Base-by-base conservation (phyloP, 2,888 invertebrate species). In the Nymphalis polychloros region DNA sequence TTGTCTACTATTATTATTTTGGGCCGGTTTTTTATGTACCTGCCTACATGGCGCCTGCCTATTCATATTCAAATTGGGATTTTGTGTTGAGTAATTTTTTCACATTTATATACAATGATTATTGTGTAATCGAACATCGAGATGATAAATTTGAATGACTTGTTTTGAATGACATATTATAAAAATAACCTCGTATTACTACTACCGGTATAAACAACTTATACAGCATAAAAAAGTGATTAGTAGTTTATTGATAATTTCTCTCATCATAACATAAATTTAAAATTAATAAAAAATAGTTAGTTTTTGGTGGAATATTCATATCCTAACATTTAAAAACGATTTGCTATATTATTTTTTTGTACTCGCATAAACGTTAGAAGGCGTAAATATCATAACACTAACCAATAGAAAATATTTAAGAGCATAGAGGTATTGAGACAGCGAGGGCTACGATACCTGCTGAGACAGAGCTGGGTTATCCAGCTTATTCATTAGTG, bases 61-160 rank as follows among this genome's bases (percentile, higher is more conserved):
- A 92, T 92, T 92, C 90, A 88, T 90, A 92, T 92, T 91, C 86
- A 91, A 92, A 92, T 92, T 82, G 79, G 79, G 83, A 82, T 85
- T 84, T 88, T 82, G 82, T 86, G 88, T 90, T 88, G 85, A 86
- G 88, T 89, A 89, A 90, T 89, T 89, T 89, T 27, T 86, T 84
- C 83, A 88, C 85, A 87, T 87, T 87, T 88, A 88, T 88, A 85
- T 86, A 87, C 86, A 87, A 68, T 65, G 64, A 57, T 70, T 69
- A 88, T 89, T 88, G 87, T 89, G 87, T 87, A 87, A 90, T 87
- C 84, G 86, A 85, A 81, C 79, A 72, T 80, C 72, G 75, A 57
- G 73, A 81, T 85, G 82, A 85, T 86, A 82, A 81, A 86, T 86
- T 76, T 78, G 79, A 85, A 84, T 82, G 79, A 80, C 77, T 46